A percentile compares a stretch with the other conserved stretches of the same genome.
Evolutionary conservation across 2,113 vertebrate species (phyloP).

Genomic region (Crotalus tigris): DNA sequence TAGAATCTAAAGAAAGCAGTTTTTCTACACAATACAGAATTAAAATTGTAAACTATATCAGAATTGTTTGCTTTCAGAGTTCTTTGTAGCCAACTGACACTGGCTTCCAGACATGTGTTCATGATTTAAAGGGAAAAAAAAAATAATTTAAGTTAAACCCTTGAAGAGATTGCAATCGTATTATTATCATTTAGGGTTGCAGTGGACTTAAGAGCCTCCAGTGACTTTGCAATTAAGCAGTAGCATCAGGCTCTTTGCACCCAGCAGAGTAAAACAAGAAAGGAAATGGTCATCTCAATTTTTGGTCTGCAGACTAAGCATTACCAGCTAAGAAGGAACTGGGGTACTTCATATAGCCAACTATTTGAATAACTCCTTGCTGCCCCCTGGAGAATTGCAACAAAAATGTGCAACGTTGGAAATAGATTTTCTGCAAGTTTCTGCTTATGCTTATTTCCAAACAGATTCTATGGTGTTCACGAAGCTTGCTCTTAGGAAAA

Average conservation of each 20-base stretch:
- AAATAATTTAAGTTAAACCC: neutral
- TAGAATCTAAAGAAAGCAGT: neutral
- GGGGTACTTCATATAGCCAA: neutral
- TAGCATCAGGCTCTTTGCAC: fast-evolving
- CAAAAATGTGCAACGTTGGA: neutral
- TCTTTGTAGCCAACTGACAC: constrained; percentile 2
- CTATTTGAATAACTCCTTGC: constrained; percentile 49
- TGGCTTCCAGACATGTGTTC: neutral
- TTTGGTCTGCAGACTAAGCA: fast-evolving
- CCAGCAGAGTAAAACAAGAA: fast-evolving
- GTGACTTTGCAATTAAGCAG: neutral
- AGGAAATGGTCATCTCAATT: fast-evolving
- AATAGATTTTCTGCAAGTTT: neutral
- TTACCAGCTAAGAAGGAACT: neutral
- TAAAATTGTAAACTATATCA: neutral
- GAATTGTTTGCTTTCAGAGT: neutral
- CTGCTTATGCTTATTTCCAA: neutral
- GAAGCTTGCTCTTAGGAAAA: neutral
- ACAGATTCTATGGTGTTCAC: neutral
- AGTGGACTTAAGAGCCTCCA: neutral
- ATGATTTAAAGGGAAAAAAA: neutral
- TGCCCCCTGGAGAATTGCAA: constrained; percentile 55
- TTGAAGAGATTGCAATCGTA: neutral
- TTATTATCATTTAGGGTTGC: neutral
- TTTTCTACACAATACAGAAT: neutral